These are phyloP conservation scores for Drosophila insularis DNA, from an alignment of 1,140 invertebrate species.

Conservation along the genomic window DNA sequence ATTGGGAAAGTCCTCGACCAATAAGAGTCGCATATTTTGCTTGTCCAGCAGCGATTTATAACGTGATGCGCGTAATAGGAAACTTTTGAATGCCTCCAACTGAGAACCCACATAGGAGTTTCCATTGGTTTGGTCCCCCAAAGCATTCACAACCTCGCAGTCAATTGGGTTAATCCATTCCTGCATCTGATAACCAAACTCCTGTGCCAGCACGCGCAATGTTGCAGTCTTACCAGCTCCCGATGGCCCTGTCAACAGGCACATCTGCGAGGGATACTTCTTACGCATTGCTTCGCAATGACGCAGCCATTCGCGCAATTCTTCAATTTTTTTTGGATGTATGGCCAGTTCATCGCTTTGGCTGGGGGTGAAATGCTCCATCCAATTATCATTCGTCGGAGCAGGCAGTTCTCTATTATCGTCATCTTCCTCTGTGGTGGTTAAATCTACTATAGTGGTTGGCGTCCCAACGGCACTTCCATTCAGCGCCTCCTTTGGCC, in stretches of 20 bases:
- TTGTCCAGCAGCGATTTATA: constrained; percentile 86
- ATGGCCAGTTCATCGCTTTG: constrained; percentile 84
- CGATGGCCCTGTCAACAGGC: constrained; percentile 88
- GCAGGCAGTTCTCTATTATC: background rate
- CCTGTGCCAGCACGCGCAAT: constrained; percentile 85
- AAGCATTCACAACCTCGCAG: constrained; percentile 59
- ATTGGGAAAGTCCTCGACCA: constrained; percentile 91
- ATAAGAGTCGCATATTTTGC: constrained; percentile 84
- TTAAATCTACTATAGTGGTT: constrained; percentile 46
- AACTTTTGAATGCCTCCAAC: constrained; percentile 87
- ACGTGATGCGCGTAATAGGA: constrained; percentile 87
- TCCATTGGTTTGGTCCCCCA: constrained; percentile 58
- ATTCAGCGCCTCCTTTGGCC: constrained; percentile 7
- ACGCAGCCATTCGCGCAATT: constrained; percentile 85
- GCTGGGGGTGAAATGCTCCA: constrained; percentile 84
- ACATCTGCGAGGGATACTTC: constrained; percentile 83
- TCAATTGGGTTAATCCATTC: constrained; percentile 90
- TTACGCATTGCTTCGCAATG: constrained; percentile 70
- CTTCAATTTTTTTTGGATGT: constrained; percentile 86
- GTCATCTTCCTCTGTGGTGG: constrained; percentile 10
- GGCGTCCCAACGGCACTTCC: background rate
- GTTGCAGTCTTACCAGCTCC: constrained; percentile 89
- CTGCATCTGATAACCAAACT: constrained; percentile 84
- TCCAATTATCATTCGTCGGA: constrained; percentile 82
- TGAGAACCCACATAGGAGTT: constrained; percentile 84